These are phyloP conservation scores for Florisuga fusca DNA, from an alignment of 2,797 vertebrate species.

Conservation along the genomic window DNA sequence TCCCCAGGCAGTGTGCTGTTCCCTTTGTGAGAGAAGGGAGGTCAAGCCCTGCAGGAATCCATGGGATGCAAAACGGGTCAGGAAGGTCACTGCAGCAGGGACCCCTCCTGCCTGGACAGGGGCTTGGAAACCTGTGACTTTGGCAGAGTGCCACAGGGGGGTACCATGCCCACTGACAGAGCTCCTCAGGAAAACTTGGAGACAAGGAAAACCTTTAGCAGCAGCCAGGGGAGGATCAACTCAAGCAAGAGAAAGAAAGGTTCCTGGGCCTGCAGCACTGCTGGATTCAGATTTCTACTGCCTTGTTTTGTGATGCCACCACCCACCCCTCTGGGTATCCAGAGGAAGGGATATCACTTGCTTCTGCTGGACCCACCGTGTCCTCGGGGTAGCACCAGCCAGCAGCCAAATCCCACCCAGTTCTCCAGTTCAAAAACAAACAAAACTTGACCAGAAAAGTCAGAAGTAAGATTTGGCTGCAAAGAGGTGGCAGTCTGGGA, in stretches of 20 bases:
- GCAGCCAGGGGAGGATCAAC: background rate
- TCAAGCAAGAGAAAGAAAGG: background rate
- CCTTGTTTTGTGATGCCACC: background rate
- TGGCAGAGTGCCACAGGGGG: background rate
- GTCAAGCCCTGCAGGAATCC: background rate
- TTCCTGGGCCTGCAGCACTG: background rate
- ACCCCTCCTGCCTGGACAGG: background rate
- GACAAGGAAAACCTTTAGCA: background rate
- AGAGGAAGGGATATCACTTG: background rate
- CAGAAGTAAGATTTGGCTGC: background rate
- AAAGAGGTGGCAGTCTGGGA: background rate
- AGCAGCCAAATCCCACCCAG: background rate
- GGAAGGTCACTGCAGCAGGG: background rate
- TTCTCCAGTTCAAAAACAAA: background rate
- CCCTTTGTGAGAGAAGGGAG: background rate
- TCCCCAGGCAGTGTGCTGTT: background rate
- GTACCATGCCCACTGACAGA: background rate
- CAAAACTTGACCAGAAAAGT: background rate
- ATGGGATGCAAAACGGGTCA: background rate
- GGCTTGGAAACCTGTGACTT: background rate
- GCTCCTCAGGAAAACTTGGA: background rate
- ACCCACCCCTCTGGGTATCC: background rate
- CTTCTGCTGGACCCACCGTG: background rate
- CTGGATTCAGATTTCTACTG: background rate
- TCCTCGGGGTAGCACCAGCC: background rate